Percentiles rank a stretch among this genome's conserved stretches.
Evolutionary conservation across 92 coral and sea anemone species (phyloP).

Genomic region (Plumapathes pennacea): DNA sequence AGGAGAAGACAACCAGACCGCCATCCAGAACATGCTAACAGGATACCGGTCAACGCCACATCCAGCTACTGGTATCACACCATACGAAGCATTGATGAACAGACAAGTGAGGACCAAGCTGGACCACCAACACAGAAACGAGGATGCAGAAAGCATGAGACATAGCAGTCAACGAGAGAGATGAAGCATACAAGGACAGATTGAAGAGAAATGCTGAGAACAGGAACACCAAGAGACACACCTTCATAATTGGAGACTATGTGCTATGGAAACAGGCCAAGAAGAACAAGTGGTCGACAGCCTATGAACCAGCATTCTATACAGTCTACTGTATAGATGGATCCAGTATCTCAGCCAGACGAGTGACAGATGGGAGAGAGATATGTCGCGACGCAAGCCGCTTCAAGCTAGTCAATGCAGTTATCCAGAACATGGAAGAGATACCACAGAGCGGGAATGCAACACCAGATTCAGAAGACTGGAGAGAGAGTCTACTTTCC

Average conservation of each 20-base stretch:
- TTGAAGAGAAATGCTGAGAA: constrained; percentile 28
- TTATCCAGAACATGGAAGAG: constrained; percentile 3
- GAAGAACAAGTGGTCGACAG: constrained; percentile 29
- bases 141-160: constrained; percentile 2
- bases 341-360: constrained; percentile 23
- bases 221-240: constrained; percentile 40
- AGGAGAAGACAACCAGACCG: too few species aligned
- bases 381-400: constrained; percentile 25
- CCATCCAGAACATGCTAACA: constrained; percentile 55
- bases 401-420: constrained; percentile 20
- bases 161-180: constrained; percentile 27
- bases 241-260: constrained; percentile 36
- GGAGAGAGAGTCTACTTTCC: too few species aligned
- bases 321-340: constrained; percentile 19
- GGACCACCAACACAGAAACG: constrained; percentile 18
- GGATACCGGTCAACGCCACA: too few species aligned
- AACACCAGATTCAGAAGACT: not conserved
- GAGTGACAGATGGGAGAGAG: constrained; percentile 24
- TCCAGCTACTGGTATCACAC: constrained; percentile 53
- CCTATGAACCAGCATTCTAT: constrained; percentile 24
- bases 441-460: not conserved
- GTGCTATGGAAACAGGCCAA: constrained; percentile 24
- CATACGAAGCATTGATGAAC: constrained; percentile 45
- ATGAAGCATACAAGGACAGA: constrained; percentile 48
- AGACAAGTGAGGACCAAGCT: constrained; percentile 35